Evolutionary conservation across 2,113 vertebrate genomes (phyloP).

Genomic region (Pachycephala philippinensis): DNA sequence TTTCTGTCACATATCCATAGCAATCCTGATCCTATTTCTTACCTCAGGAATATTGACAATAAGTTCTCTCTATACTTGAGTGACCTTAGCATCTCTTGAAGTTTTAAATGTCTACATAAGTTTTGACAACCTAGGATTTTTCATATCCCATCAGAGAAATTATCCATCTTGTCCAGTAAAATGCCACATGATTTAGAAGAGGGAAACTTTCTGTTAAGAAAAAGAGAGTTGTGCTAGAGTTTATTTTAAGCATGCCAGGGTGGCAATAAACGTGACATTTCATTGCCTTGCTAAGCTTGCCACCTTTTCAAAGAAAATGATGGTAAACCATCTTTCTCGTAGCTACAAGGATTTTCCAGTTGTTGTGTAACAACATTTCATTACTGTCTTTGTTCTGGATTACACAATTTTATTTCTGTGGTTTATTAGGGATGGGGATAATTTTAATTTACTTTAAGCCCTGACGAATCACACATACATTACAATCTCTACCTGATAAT

Average conservation of each 20-base stretch:
- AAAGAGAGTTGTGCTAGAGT: neutral
- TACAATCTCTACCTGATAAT: neutral
- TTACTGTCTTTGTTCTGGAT: neutral
- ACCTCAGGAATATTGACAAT: neutral
- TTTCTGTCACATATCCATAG: neutral
- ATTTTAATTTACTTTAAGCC: neutral
- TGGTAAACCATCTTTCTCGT: neutral
- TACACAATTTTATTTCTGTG: neutral
- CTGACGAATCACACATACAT: neutral
- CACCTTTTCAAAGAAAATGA: neutral
- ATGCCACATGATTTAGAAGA: neutral
- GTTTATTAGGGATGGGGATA: neutral
- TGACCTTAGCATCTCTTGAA: neutral
- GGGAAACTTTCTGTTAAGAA: neutral
- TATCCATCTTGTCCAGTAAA: neutral
- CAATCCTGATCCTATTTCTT: neutral
- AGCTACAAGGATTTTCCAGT: neutral
- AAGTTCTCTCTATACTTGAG: neutral
- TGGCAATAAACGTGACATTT: neutral
- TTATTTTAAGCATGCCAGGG: neutral
- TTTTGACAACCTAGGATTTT: neutral
- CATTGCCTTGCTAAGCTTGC: neutral
- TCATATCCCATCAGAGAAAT: neutral
- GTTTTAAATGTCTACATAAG: neutral
- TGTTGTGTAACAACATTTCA: neutral